Base-by-base conservation (phyloP, 2,888 invertebrate genomes). In the Calephelis perditalis region DNA sequence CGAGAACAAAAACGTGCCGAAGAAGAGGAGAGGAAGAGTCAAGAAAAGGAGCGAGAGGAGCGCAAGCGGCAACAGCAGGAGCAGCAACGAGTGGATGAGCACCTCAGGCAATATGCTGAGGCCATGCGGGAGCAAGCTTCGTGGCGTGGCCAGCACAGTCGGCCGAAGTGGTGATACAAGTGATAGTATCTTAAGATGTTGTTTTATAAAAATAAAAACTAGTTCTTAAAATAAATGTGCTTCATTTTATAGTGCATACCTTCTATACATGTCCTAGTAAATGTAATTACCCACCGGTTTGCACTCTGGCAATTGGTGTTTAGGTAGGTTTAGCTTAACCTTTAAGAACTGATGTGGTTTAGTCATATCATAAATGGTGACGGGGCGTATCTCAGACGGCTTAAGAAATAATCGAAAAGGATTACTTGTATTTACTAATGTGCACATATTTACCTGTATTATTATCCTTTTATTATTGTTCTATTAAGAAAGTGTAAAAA, bases 291-390 rank as follows among this genome's bases (percentile, higher is more conserved):
- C n/a, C n/a, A n/a, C n/a, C n/a, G n/a, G n/a, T n/a, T n/a, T n/a
- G n/a, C n/a, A n/a, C n/a, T n/a, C n/a, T n/a, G n/a, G n/a, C n/a
- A n/a, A n/a, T n/a, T n/a, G n/a, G n/a, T n/a, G n/a, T n/a, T n/a
- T n/a, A n/a, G n/a, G n/a, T n/a, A n/a, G n/a, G n/a, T n/a, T n/a
- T n/a, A n/a, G n/a, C n/a, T 52, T 56, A 58, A 40, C 40, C 58
- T 58, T 58, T 58, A 58, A 58, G 58, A 49, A 58, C 52, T 58
- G 58, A 58, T 43, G 40, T 52, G 58, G 49, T 26, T 58, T 52
- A 52, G 52, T 52, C 52, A 52, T 35, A 52, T 52, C 57, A 45
- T 46, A 44, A 57, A 57, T 56, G 12, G 56, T 57, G 57, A 57
- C 45, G 44, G 46, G 57, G 12, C 52, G 49, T 58, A 15, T 58